Conservation (phyloP, 2,797 vertebrate genomes). For the Diplodus sargus region DNA sequence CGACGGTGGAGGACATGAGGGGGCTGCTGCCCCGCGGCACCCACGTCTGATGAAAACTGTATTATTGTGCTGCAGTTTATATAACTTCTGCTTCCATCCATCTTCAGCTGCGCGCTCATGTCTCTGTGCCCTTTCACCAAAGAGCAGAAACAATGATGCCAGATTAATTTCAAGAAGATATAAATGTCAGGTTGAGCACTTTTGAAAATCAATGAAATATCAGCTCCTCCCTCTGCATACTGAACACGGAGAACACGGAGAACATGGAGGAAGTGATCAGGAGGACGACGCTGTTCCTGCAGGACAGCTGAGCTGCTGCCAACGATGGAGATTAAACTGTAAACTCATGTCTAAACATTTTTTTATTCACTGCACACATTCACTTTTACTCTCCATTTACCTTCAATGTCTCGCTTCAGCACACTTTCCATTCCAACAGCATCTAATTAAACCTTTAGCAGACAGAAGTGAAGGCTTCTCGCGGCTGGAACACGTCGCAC, state of each 20-base stretch:
- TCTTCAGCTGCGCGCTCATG: slow-evolving; percentile 43
- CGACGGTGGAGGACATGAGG: slow-evolving; percentile 38
- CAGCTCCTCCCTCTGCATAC: slow-evolving; percentile 62
- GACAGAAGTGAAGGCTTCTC: slow-evolving; percentile 26
- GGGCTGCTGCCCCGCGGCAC: slow-evolving; percentile 25
- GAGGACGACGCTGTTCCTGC: slow-evolving; percentile 4
- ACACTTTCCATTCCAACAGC: slow-evolving; percentile 36
- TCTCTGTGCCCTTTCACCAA: slow-evolving; percentile 60
- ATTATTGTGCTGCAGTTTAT: slow-evolving; percentile 59
- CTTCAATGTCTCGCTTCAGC: slow-evolving; percentile 34
- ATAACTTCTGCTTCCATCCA: slow-evolving; percentile 62
- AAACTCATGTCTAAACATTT: slow-evolving; percentile 16
- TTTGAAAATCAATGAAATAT: slow-evolving; percentile 78
- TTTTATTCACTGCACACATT: slow-evolving; percentile 13
- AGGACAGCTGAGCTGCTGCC: neutral
- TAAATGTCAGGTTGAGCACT: slow-evolving; percentile 79
- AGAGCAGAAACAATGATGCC: slow-evolving; percentile 70
- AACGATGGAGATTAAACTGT: neutral
- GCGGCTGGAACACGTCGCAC: slow-evolving; percentile 11
- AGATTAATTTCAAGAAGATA: slow-evolving; percentile 77
- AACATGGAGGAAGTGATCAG: slow-evolving; percentile 24
- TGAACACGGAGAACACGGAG: slow-evolving; percentile 55
- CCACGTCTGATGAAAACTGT: slow-evolving; percentile 52
- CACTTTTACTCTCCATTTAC: slow-evolving; percentile 42
- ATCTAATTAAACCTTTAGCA: slow-evolving; percentile 66